phyloP scores from a whole-genome alignment of 2,113 vertebrate species.

The Peromyscus polionotus region DNA sequence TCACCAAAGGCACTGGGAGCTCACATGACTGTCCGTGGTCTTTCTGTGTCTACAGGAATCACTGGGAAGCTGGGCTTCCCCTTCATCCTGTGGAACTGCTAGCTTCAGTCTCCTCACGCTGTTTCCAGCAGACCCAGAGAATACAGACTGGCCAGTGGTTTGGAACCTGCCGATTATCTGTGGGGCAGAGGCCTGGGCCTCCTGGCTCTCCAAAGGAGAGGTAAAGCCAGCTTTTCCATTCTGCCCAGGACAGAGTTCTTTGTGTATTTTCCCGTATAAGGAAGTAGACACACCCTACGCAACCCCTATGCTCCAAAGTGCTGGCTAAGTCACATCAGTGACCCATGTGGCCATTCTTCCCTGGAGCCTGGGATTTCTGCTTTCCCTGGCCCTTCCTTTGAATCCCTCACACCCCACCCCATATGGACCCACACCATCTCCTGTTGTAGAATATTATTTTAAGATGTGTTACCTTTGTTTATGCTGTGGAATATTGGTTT shows the following conservation, averaged over 20 bases:
- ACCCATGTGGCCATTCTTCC: not conserved
- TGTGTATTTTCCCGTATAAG: not conserved
- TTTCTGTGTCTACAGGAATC: not conserved
- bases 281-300: not conserved
- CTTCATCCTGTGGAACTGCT: not conserved
- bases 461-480: too few species aligned
- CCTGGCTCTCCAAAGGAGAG: not conserved
- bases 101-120: not conserved
- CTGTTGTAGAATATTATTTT: too few species aligned
- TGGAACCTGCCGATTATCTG: not conserved
- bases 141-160: constrained; percentile 3
- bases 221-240: not conserved
- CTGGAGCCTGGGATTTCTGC: not conserved
- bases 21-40: not conserved
- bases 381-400: not conserved
- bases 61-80: not conserved
- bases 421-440: not conserved
- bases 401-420: not conserved
- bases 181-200: not conserved
- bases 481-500: too few species aligned
- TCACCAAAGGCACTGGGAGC: not conserved
- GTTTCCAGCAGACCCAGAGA: not conserved
- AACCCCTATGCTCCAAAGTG: not conserved
- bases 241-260: not conserved
- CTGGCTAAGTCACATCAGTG: not conserved